Evolutionary conservation across 2,113 vertebrate genomes (phyloP), one percentile per base, ranked within the genome.

Genomic region (Percopsis transmontana): DNA sequence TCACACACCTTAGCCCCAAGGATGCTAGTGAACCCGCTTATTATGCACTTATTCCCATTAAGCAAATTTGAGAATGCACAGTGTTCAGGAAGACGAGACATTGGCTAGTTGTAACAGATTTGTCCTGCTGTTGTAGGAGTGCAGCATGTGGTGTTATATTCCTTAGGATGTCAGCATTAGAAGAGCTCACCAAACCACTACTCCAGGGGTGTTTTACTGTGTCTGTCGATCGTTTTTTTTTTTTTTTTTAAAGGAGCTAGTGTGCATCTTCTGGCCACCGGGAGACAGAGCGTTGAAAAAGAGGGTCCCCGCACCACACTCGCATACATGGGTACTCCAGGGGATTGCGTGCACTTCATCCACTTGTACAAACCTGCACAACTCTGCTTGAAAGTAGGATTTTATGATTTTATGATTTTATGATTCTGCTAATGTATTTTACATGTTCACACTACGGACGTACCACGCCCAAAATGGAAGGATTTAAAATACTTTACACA

Each of bases 1-100:
- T 65, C 41, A 60, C 23, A 82, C 72, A 38, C 84, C 83, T 83
- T 82, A 64, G 71, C 82, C 77, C 72, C 63, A 58, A 84, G 85
- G 77, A 73, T 68, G 81, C 45, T 58, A 66, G 53, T 40, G n/a
- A 73, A 38, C 50, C 23, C 63, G 64, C 68, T 79, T 68, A 77
- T 63, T 67, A 62, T 74, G 58, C 70, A 62, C 75, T 75, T 78
- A 81, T 82, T 84, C 1, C 23, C 48, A 78, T 69, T 72, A 70
- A 68, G 68, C 20, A 1, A 1, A 76, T 68, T 45, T 73, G 68
- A 38, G 65, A 85, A 83, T 72, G 66, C 58, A 53, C 58, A 74
- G 52, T 45, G 72, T 71, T 45, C 59, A 58, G 19, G 45, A 62
- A 24, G 66, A 81, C 62, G 55, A 82, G 27, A 62, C 58, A 51